phyloP scores from a whole-genome alignment of 2,888 invertebrate species.

The Dorcus parallelipipedus region DNA sequence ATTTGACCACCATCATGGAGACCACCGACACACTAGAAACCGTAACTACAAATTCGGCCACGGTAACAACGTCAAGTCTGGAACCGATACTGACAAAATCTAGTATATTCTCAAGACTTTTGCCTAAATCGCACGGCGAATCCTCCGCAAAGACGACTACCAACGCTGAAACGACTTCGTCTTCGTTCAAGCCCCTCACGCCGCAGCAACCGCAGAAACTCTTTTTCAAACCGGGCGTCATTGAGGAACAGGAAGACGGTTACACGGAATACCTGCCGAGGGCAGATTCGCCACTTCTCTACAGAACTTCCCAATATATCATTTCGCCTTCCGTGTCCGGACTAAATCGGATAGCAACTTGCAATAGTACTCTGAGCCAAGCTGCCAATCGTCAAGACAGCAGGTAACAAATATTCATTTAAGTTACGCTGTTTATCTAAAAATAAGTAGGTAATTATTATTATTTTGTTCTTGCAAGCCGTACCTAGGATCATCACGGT shows the following conservation, averaged over 20 bases:
- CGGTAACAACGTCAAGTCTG: no score
- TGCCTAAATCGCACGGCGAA: no score
- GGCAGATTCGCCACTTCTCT: conserved; percentile 28
- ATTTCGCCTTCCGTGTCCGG: conserved; percentile 19
- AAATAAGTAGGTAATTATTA: no score
- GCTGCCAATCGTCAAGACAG: conserved; percentile 23
- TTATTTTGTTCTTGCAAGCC: no score
- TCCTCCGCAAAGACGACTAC: no score
- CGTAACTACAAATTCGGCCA: no score
- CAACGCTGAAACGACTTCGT: not conserved
- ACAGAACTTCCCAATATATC: conserved; percentile 19
- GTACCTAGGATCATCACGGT: no score
- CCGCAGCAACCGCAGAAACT: conserved; percentile 20
- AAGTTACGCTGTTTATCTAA: no score
- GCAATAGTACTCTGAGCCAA: conserved; percentile 27
- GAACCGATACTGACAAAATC: no score
- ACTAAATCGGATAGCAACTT: conserved; percentile 28
- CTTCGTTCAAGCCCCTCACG: conserved; percentile 6
- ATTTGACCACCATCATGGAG: no score
- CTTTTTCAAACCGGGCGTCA: conserved; percentile 29
- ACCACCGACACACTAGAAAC: no score
- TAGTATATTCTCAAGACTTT: no score
- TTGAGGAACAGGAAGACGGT: conserved; percentile 29
- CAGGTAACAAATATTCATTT: conserved; percentile 1
- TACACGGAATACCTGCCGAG: conserved; percentile 17